Base-by-base conservation (phyloP, 2,113 vertebrate genomes). In the Myanophis thanlyinensis region DNA sequence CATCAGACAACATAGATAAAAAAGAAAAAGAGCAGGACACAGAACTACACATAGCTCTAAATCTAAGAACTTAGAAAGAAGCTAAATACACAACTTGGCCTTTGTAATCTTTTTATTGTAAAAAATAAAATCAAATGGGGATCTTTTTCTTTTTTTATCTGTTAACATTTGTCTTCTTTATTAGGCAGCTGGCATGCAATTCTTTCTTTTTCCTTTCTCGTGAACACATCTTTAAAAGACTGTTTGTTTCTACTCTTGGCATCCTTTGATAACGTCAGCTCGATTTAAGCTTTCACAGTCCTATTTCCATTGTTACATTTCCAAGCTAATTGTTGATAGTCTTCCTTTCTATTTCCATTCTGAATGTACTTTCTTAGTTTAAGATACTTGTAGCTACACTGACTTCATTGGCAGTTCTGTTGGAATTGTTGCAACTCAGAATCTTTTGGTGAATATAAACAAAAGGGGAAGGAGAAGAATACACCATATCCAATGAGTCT, bases 401-500 rank as follows among this genome's bases (percentile, higher is more conserved):
- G 73, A 80, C 73, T 22, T 80, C 3, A 40, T 80, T 40, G 35
- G 67, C n/a, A 40, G 67, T 40, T 80, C 35, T 40, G 35, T 20
- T 80, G 67, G 6, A 80, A 80, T 80, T 80, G 73, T 40, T 80
- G 35, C 67, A 80, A 40, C 6, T 80, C 4, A 22, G 44, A 18
- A 22, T 80, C 73, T 9, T 80, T 80, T 40, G 18, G 73, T 80
- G 35, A 80, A 80, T 80, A 80, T 11, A 54, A 80, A 46, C 27
- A 90, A 47, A 48, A 30, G 18, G n/a, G 15, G 48, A 2, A 90
- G 85, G 91, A 93, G 85, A 87, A 93, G 92, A n/a, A 67, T 67
- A 67, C 3, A 90, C 52, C 84, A 12, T 92, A 9, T 86, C 8
- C 5, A 49, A 13, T 49, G 8, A 53, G 1, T 67, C 91, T 56